Conservation (phyloP, 2,113 vertebrate species). For the Astur gentilis region DNA sequence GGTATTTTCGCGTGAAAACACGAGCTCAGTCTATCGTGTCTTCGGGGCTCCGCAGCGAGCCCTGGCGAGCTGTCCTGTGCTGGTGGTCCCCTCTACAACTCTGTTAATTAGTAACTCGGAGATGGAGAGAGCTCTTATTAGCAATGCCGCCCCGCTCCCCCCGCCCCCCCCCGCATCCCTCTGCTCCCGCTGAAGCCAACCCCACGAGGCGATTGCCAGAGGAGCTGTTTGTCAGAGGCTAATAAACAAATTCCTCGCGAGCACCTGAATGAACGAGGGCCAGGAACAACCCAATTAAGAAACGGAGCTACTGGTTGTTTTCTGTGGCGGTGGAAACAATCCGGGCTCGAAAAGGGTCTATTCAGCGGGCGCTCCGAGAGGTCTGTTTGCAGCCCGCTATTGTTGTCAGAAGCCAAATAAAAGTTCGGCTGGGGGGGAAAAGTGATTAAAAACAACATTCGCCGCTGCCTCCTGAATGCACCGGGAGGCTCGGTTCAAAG, state of each 20-base stretch:
- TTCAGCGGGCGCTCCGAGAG: constrained; percentile 15
- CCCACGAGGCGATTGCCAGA: constrained; percentile 83
- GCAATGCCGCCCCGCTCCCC: neutral
- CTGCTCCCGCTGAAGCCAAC: constrained; percentile 66
- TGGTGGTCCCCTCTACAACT: constrained; percentile 76
- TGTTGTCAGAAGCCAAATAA: constrained; percentile 58
- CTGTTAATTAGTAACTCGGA: constrained; percentile 82
- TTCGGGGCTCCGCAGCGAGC: neutral
- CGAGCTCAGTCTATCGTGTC: neutral
- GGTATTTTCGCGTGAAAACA: neutral
- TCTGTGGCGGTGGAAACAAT: constrained; percentile 71
- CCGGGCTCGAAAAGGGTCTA: neutral
- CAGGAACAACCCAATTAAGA: constrained; percentile 78
- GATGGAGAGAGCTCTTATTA: constrained; percentile 79
- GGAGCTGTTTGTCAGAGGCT: constrained; percentile 78
- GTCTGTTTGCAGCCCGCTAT: constrained; percentile 57
- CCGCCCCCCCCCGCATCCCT: constrained; percentile 25
- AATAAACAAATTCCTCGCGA: constrained; percentile 69
- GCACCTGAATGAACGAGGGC: constrained; percentile 71
- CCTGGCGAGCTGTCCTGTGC: constrained; percentile 32
- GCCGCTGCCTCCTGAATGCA: neutral
- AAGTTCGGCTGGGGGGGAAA: constrained; percentile 15
- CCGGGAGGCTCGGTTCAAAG: neutral
- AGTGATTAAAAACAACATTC: constrained; percentile 18
- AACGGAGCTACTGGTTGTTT: constrained; percentile 62